Evolutionary conservation across 92 coral and sea anemone genomes (phyloP), one percentile per base, ranked within the genome.

Genomic region (Zoanthus gigantus): DNA sequence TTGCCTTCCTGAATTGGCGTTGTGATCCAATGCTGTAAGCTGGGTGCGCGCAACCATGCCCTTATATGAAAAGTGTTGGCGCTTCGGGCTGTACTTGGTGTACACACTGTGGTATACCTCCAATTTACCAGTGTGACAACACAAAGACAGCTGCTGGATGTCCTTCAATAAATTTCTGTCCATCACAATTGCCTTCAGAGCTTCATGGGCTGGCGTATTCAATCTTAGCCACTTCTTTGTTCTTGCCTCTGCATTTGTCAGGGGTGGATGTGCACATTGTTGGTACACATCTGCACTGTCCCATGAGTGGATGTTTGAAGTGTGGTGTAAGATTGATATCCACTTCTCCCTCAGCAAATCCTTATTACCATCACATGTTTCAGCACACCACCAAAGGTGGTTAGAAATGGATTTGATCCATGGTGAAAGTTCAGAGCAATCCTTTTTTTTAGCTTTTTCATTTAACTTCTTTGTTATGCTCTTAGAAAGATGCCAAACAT

Each of bases 101-200:
- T 37, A 48, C 50, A 83, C 88, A 46, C 69, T 88, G 88, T 89
- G 92, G 74, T 84, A 89, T 31, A 84, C 88, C 79, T 89, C 89
- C 68, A 89, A 50, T 28, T 72, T 61, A 48, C 86, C 92, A 76
- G 92, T 89, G 81, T 89, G 92, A 52, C 86, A 89, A 71, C 79
- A 72, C 76, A 89, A 78, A 79, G 79, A 83, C 79, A 89, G 81
- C 79, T 89, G 85, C 86, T 84, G 71, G 77, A 85, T 78, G 47
- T 76, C 89, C 28, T 78, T 89, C 53, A 89, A 42, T 47, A 89
- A 71, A 28, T 65, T 83, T 42, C 54, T 89, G 32, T 78, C 69
- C 54, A 90, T 32, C 11, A 85, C 86, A 45, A 85, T 78, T 46
- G 86, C 89, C 80, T 72, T 77, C 79, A 71, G 44, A 53, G 92